Conservation (phyloP, 2,888 invertebrate genomes). For the Sarcophaga variegata region DNA sequence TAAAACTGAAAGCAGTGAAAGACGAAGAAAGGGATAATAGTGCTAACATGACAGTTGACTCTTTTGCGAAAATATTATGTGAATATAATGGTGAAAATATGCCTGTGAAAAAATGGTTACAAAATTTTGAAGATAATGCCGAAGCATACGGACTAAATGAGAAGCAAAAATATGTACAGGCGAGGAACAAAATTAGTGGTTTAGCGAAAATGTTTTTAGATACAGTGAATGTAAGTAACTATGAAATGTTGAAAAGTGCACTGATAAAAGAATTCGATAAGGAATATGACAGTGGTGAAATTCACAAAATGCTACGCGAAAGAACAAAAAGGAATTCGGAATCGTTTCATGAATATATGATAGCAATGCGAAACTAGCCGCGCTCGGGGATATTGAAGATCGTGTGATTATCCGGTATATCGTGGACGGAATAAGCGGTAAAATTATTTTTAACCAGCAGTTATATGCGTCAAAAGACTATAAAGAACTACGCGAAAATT, state of each 20-base stretch:
- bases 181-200: constrained; percentile 4
- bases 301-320: background rate
- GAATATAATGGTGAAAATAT: constrained; percentile 50
- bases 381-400: background rate
- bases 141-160: background rate
- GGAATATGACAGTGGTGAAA: background rate
- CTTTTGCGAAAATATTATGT: constrained; percentile 48
- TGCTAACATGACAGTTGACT: constrained; percentile 30
- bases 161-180: background rate
- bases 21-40: constrained; percentile 6
- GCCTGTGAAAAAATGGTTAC: constrained; percentile 40
- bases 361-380: background rate
- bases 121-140: constrained; percentile 15
- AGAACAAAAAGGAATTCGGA: background rate
- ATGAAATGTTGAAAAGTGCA: background rate
- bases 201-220: background rate
- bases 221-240: background rate
- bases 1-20: constrained; percentile 3
- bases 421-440: background rate
- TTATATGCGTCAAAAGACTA: background rate
- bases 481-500: background rate
- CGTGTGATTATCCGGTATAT: background rate
- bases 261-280: background rate
- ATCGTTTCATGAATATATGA: constrained; percentile 1
- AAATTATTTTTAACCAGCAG: background rate